Evolutionary conservation across 2,888 invertebrate genomes (phyloP), one percentile per base, ranked within the genome.

Genomic region (Penaeus monodon): DNA sequence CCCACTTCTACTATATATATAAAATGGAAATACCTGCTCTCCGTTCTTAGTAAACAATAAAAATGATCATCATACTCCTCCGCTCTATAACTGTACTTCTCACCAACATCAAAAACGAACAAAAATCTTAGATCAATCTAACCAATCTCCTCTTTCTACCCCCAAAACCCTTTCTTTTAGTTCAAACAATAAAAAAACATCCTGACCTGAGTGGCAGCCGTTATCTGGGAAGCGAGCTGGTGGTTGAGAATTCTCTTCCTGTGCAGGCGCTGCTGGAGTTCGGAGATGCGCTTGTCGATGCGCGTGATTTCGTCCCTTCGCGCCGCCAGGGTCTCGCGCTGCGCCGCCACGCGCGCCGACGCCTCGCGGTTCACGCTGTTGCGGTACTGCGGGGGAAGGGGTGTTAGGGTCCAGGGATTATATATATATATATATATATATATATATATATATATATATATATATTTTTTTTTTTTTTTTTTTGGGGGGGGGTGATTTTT

Each of bases 311-410:
- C 98, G 91, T 97, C 97, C 92, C 98, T 97, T 80, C 97, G 94
- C 91, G 97, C 96, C 85, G 96, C 96, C 91, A 98, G 93, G 74
- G 97, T 96, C 91, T 98, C 96, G 89, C 97, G 94, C 93, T 98
- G 98, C 91, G 96, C 96, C 90, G 96, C 96, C 91, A 99, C 94
- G 91, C 97, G 95, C 91, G 96, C 96, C 93, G 96, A 98, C 93
- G 97, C 98, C 92, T 98, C 97, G 93, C 98, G 96, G 93, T 98
- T 97, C 93, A 98, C 94, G 93, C 98, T 98, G 94, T 98, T 98
- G 90, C 98, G 97, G 92, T 98, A 97, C 98, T 98, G 94, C 89
- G 85, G 89, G 91, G 86, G 88, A 87, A 74, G 79, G 27, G 85
- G 38, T 24, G 17, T 20, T 73, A n/a, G 14, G 2, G 38, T 44